phyloP scores from a whole-genome alignment of 1,140 invertebrate genomes.

The Brachionus angularis region DNA sequence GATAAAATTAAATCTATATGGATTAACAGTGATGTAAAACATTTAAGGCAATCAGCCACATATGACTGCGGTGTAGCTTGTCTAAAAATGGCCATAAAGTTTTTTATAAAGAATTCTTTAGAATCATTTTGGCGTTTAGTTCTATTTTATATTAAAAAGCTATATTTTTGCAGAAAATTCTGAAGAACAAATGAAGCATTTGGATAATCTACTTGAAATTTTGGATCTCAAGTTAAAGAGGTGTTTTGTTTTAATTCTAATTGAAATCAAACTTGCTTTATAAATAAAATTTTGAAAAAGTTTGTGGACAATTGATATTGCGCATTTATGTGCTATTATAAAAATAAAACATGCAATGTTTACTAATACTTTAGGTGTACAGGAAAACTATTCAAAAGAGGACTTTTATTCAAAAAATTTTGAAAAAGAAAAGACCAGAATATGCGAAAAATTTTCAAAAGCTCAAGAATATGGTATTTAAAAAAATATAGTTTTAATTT shows the following conservation, averaged over 20 bases:
- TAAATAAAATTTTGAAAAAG: neutral
- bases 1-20: neutral
- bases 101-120: neutral
- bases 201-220: neutral
- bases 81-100: conserved; percentile 41
- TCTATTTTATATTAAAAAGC: neutral
- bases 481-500: neutral
- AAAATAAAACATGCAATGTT: conserved; percentile 26
- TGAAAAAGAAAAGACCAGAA: neutral
- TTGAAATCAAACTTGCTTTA: neutral
- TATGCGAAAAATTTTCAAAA: conserved; percentile 18
- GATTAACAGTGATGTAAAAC: conserved; percentile 21
- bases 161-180: too few species aligned
- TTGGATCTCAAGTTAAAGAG: neutral
- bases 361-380: conserved; percentile 19
- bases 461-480: neutral
- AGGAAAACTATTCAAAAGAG: neutral
- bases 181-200: neutral
- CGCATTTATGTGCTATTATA: conserved; percentile 16
- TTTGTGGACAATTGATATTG: conserved; percentile 42
- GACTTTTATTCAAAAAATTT: conserved; percentile 36
- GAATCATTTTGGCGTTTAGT: too few species aligned
- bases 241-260: neutral
- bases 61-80: conserved; percentile 37
- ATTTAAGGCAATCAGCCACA: conserved; percentile 9